phyloP scores from a whole-genome alignment of 1,140 invertebrate genomes.

The Drosophila rufa region DNA sequence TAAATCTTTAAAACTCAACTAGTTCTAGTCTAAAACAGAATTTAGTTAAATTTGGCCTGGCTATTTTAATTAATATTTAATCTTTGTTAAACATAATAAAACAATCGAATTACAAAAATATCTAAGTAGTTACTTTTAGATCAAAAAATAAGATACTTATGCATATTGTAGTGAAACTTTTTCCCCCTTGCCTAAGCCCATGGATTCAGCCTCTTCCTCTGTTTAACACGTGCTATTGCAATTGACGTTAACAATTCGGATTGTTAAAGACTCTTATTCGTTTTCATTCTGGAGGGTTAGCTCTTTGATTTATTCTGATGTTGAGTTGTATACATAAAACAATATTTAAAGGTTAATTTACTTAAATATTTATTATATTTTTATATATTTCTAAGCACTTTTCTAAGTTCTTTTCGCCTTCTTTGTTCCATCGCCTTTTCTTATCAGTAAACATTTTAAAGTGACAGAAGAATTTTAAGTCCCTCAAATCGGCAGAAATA shows the following conservation, averaged over 20 bases:
- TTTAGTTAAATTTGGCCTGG: too few relatives aligned
- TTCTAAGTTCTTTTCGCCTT: not conserved
- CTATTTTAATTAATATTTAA: not conserved
- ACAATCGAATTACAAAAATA: not conserved
- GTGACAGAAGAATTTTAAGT: constrained; percentile 8
- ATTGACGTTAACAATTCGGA: constrained; percentile 7
- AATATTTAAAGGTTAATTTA: not conserved
- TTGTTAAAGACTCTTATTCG: not conserved
- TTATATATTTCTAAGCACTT: not conserved
- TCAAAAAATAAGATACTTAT: not conserved
- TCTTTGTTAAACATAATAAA: not conserved
- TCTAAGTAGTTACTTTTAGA: too few relatives aligned
- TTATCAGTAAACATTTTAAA: constrained; percentile 38
- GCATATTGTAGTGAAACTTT: not conserved
- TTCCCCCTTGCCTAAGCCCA: constrained; percentile 1
- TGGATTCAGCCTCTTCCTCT: not conserved
- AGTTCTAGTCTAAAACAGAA: too few relatives aligned
- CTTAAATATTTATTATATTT: not conserved
- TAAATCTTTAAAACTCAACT: not conserved
- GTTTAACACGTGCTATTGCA: constrained; percentile 10
- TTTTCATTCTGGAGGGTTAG: not conserved
- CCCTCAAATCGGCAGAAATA: constrained; percentile 19
- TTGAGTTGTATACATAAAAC: not conserved
- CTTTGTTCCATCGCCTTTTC: constrained; percentile 33
- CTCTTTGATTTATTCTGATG: not conserved